A percentile compares a stretch with the other conserved stretches of the same genome.
phyloP scores from a whole-genome alignment of 2,888 invertebrate species.

The Actias luna region DNA sequence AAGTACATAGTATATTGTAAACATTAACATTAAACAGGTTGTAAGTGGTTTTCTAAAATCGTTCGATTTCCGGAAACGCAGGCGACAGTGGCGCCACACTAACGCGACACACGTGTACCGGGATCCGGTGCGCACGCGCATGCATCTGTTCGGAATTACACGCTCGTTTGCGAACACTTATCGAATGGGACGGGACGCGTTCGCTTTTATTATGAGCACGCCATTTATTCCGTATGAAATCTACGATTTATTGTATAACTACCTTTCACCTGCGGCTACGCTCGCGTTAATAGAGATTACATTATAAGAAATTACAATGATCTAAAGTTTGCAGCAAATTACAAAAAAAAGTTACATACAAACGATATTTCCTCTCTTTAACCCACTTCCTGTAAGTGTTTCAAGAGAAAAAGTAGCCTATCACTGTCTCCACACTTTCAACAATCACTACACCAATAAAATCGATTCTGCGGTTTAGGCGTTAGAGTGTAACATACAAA shows the following conservation, averaged over 20 bases:
- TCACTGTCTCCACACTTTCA: too few species aligned
- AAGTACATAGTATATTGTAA: not conserved
- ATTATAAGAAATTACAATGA: too few species aligned
- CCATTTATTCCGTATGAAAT: not conserved
- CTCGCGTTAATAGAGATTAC: not conserved
- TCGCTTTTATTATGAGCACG: not conserved
- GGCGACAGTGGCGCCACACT: slow-evolving; percentile 4
- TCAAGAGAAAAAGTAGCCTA: too few species aligned
- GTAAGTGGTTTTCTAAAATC: not conserved
- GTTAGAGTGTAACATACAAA: too few species aligned
- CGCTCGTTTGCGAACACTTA: slow-evolving; percentile 46
- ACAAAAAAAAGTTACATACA: too few species aligned
- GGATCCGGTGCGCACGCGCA: slow-evolving; percentile 7
- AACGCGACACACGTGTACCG: slow-evolving; percentile 1
- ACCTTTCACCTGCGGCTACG: too few species aligned
- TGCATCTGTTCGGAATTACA: slow-evolving; percentile 51
- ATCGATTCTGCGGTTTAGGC: too few species aligned
- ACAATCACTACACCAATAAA: too few species aligned
- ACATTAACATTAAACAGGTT: not conserved
- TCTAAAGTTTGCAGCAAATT: too few species aligned
- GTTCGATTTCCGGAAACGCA: not conserved
- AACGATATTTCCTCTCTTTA: too few species aligned
- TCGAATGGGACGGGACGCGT: slow-evolving; percentile 40
- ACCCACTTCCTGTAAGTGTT: too few species aligned
- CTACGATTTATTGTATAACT: too few species aligned